Evolutionary conservation across 1,140 invertebrate species (phyloP), one percentile per base, ranked within the genome.

Genomic region (Drosophila bifasciata): DNA sequence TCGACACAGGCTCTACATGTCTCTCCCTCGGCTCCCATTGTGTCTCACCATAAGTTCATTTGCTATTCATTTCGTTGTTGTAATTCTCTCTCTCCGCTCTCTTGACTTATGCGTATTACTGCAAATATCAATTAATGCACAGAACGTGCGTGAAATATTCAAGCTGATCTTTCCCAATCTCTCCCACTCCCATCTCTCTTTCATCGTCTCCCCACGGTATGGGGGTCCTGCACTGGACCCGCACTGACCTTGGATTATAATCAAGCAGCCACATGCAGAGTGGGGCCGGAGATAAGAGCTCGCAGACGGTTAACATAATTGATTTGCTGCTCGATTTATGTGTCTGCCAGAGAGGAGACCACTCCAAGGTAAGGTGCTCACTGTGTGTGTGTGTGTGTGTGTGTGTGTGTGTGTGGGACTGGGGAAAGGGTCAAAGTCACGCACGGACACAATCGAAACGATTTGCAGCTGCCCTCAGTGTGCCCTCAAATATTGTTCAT

Each of bases 41-140:
- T 23, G 15, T 40, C 59, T 36, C 32, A 19, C 13, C 23, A 23
- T 32, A 25, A n/a, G 50, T 72, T 76, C 76, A 84, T 85, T 84
- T 74, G 60, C 77, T 74, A 85, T 85, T 86, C 80, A 85, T 85
- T 86, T 86, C 77, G 68, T 51, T 59, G 45, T 59, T 70, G 80
- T 53, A 43, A 74, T 66, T 68, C 72, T 25, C 23, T 25, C 23
- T 25, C 23, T 25, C 11, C 1, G n/a, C 11, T 11, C 21, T 69
- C 73, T 74, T 86, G 81, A 76, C 80, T 85, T 86, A 81, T 74
- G 68, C 73, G 80, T 85, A 85, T 85, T 86, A 81, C 78, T 88
- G 83, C 83, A 86, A 86, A 86, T 86, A 88, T 86, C 83, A 86
- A 86, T 86, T 86, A 86, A 86, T 88, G 83, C 78, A 58, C 36